A percentile compares a stretch with the other conserved stretches of the same genome.
These are phyloP conservation scores for Tigriopus japonicus DNA, from an alignment of 1,140 invertebrate species.

Conservation along the genomic window DNA sequence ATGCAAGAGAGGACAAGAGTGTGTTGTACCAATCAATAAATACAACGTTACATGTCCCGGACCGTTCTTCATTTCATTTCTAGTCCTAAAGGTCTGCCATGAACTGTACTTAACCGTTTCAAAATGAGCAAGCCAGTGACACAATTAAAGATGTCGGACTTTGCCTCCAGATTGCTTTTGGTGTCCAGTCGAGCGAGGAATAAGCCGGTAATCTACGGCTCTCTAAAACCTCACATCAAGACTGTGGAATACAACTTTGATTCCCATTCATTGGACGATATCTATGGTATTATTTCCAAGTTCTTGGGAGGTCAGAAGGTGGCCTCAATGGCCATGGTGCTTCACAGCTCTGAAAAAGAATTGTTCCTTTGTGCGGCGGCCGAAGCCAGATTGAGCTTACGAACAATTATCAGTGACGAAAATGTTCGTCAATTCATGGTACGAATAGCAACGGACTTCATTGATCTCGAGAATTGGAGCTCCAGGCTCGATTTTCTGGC, in stretches of 20 bases:
- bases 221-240: slow-evolving; percentile 22
- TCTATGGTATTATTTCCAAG: slow-evolving; percentile 22
- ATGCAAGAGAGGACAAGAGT: too few relatives aligned
- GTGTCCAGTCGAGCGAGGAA: slow-evolving; percentile 19
- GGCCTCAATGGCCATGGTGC: slow-evolving; percentile 26
- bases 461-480: not conserved
- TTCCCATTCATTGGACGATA: slow-evolving; percentile 22
- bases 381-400: slow-evolving; percentile 20
- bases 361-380: slow-evolving; percentile 27
- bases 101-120: too few relatives aligned
- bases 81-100: too few relatives aligned
- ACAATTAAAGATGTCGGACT: too few relatives aligned
- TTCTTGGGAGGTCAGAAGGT: slow-evolving; percentile 23
- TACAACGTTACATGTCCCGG: too few relatives aligned
- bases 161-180: slow-evolving; percentile 17
- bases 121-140: too few relatives aligned
- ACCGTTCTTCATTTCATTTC: too few relatives aligned
- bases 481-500: slow-evolving; percentile 26
- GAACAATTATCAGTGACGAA: too few relatives aligned
- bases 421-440: too few relatives aligned
- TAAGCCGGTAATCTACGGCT: slow-evolving; percentile 9
- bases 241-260: slow-evolving; percentile 27
- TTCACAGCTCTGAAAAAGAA: slow-evolving; percentile 25
- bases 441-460: too few relatives aligned
- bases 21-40: too few relatives aligned